A percentile compares a stretch with the other conserved stretches of the same genome.
Evolutionary conservation across 2,888 invertebrate species (phyloP).

Genomic region (Hydropsyche betteni): DNA sequence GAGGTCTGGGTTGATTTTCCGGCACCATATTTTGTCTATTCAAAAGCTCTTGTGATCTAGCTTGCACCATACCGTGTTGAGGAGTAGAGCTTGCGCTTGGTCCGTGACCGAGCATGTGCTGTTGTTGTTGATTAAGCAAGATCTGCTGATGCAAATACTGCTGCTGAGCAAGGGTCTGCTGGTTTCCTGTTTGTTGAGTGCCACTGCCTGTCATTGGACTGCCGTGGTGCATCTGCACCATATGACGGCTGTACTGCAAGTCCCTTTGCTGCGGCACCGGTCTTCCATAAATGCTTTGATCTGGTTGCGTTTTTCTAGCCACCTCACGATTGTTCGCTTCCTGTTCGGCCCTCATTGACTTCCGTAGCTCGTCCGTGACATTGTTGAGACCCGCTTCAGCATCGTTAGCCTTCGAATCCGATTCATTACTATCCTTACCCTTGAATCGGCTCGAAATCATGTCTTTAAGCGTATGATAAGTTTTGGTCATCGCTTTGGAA

Average conservation of each 20-base stretch:
- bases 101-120: slow-evolving; percentile 54
- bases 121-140: slow-evolving; percentile 61
- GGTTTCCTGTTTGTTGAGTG: slow-evolving; percentile 54
- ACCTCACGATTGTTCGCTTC: slow-evolving; percentile 57
- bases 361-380: slow-evolving; percentile 67
- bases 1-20: slow-evolving; percentile 57
- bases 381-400: slow-evolving; percentile 69
- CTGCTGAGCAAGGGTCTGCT: slow-evolving; percentile 61
- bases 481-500: slow-evolving; percentile 76
- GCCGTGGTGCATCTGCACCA: slow-evolving; percentile 55
- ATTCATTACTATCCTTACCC: slow-evolving; percentile 67
- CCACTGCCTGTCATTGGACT: slow-evolving; percentile 61
- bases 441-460: slow-evolving; percentile 84
- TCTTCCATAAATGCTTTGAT: slow-evolving; percentile 71
- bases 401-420: slow-evolving; percentile 64
- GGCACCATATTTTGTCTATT: slow-evolving; percentile 57
- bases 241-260: slow-evolving; percentile 56
- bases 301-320: slow-evolving; percentile 63
- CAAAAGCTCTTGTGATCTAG: slow-evolving; percentile 69
- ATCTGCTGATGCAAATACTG: slow-evolving; percentile 65
- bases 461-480: slow-evolving; percentile 83
- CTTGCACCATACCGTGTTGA: slow-evolving; percentile 52
- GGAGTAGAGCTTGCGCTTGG: slow-evolving; percentile 51
- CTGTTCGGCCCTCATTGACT: slow-evolving; percentile 57
- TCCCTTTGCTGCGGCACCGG: slow-evolving; percentile 64